Conservation (phyloP, 2,888 invertebrate species). For the Odontothrips loti region DNA sequence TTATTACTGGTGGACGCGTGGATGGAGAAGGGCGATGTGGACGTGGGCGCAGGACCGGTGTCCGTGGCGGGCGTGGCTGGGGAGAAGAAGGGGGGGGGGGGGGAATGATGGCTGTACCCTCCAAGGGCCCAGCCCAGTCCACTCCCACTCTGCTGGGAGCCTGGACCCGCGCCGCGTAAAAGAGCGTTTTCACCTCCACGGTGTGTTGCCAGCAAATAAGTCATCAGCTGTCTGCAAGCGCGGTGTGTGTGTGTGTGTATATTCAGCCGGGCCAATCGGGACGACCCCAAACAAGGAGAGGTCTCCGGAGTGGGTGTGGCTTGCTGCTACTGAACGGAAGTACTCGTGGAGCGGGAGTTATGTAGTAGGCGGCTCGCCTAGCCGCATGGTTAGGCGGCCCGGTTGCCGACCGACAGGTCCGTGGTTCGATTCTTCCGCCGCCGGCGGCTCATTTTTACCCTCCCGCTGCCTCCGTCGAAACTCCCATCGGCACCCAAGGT, state of each 20-base stretch:
- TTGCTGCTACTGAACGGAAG: too few species aligned
- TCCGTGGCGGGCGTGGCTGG: not conserved
- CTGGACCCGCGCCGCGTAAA: not conserved
- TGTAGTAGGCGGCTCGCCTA: too few species aligned
- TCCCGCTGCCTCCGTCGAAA: too few species aligned
- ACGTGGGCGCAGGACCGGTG: not conserved
- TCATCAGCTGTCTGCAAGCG: not conserved
- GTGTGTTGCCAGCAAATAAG: conserved; percentile 7
- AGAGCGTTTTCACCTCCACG: not conserved
- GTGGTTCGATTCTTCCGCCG: too few species aligned
- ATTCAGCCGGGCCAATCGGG: not conserved
- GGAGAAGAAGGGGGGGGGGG: not conserved
- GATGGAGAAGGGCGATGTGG: not conserved
- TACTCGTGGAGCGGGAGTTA: too few species aligned
- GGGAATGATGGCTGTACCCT: not conserved
- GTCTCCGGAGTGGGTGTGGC: too few species aligned
- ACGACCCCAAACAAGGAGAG: too few species aligned
- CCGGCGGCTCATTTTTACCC: too few species aligned
- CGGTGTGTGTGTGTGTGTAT: not conserved
- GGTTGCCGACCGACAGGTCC: too few species aligned
- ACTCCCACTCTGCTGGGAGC: not conserved
- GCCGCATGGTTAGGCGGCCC: too few species aligned
- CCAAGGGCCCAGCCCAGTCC: not conserved
- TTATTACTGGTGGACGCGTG: conserved; percentile 2
- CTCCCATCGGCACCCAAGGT: too few species aligned